These are phyloP conservation scores for Zootermopsis nevadensis DNA, from an alignment of 2,888 invertebrate genomes.

Conservation along the genomic window DNA sequence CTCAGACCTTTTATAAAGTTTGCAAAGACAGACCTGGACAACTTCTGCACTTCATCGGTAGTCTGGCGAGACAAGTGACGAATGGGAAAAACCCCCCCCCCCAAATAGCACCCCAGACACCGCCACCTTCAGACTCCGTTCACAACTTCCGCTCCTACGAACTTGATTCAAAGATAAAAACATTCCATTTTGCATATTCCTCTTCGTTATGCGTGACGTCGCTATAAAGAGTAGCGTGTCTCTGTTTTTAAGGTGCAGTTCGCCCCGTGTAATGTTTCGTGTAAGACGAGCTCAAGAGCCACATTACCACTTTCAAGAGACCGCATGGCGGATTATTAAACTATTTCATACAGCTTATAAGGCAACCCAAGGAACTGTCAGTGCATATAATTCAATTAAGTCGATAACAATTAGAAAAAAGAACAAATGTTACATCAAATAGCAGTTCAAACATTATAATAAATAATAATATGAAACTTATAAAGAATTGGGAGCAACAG, in stretches of 20 bases:
- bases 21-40: background rate
- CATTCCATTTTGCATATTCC: background rate
- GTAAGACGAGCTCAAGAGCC: too few relatives aligned
- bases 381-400: too few relatives aligned
- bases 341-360: too few relatives aligned
- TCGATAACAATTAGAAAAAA: too few relatives aligned
- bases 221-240: background rate
- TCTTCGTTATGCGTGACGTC: conserved; percentile 9
- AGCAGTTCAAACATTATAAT: too few relatives aligned
- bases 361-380: too few relatives aligned
- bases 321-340: too few relatives aligned
- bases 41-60: background rate
- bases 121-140: background rate
- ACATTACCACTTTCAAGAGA: too few relatives aligned
- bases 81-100: background rate
- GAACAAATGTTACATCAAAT: too few relatives aligned
- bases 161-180: background rate
- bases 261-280: too few relatives aligned
- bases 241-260: background rate
- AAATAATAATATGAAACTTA: too few relatives aligned
- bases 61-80: background rate
- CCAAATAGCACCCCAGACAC: background rate
- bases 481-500: too few relatives aligned
- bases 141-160: background rate
- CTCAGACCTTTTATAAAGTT: conserved; percentile 9